phyloP scores from a whole-genome alignment of 2,888 invertebrate genomes.

The Ferrisia virgata region DNA sequence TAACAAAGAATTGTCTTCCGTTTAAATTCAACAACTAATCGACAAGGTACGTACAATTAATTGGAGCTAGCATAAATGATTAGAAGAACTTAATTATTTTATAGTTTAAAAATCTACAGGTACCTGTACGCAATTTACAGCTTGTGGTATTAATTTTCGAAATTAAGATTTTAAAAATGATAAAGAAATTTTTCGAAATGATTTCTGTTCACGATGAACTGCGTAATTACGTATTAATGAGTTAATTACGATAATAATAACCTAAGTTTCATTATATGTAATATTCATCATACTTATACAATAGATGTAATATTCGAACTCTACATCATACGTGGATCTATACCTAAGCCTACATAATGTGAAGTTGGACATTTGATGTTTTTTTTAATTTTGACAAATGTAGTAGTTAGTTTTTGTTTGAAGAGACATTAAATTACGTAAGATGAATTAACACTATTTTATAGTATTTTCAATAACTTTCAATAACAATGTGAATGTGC shows the following conservation, averaged over 20 bases:
- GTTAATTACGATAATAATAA: not conserved
- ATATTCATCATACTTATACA: not conserved
- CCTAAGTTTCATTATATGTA: not conserved
- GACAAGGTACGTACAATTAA: not conserved
- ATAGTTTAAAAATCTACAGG: not conserved
- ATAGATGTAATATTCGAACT: not conserved
- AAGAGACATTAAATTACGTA: not conserved
- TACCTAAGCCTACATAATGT: too few species aligned
- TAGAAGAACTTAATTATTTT: too few species aligned
- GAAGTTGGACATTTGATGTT: not conserved
- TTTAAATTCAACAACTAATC: not conserved
- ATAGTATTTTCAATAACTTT: not conserved
- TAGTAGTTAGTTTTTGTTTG: not conserved
- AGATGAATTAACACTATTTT: not conserved
- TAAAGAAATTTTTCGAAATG: not conserved
- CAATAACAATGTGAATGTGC: not conserved
- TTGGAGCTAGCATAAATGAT: not conserved
- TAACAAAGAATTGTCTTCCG: not conserved
- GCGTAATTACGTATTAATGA: not conserved
- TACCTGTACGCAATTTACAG: too few species aligned
- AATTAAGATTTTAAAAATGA: not conserved
- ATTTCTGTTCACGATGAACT: not conserved
- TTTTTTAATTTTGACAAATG: not conserved
- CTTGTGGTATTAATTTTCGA: not conserved
- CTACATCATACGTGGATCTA: too few species aligned